A percentile compares a stretch with the other conserved stretches of the same genome.
Conservation (phyloP, 2,888 invertebrate genomes). For the Omphaloscelis lunosa region DNA sequence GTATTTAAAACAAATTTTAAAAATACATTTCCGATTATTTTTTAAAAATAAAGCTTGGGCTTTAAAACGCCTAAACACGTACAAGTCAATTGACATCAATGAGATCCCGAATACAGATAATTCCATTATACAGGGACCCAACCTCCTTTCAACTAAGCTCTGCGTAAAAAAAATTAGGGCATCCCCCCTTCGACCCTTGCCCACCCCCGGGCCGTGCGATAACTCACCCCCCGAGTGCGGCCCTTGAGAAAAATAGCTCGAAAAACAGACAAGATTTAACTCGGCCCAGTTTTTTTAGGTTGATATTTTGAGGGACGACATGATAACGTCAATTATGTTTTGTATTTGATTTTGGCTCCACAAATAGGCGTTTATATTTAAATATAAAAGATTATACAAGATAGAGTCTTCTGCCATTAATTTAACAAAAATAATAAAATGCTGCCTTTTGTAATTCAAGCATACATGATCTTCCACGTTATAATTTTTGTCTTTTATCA, state of each 20-base stretch:
- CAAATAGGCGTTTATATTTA: not conserved
- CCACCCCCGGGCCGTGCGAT: constrained; percentile 55
- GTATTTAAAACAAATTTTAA: constrained; percentile 24
- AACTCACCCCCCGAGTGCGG: constrained; percentile 71
- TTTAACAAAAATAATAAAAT: not conserved
- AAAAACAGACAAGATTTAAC: constrained; percentile 88
- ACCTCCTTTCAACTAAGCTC: constrained; percentile 85
- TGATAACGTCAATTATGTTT: constrained; percentile 45
- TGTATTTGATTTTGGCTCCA: not conserved
- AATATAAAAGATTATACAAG: too few relatives aligned
- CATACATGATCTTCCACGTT: not conserved
- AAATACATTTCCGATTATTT: constrained; percentile 34
- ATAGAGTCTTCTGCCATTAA: not conserved
- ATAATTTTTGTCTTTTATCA: not conserved
- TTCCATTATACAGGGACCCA: constrained; percentile 70
- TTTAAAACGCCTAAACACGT: constrained; percentile 49
- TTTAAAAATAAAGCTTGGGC: constrained; percentile 8
- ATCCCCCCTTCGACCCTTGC: constrained; percentile 68
- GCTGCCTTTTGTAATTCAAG: not conserved
- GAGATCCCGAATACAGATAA: constrained; percentile 68
- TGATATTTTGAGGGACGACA: constrained; percentile 66
- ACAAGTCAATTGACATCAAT: constrained; percentile 69
- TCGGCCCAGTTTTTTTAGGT: constrained; percentile 76
- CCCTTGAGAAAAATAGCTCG: constrained; percentile 90
- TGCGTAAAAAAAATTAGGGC: constrained; percentile 88